Conservation (phyloP, 92 coral and sea anemone genomes). For the Epizoanthus rinbou region DNA sequence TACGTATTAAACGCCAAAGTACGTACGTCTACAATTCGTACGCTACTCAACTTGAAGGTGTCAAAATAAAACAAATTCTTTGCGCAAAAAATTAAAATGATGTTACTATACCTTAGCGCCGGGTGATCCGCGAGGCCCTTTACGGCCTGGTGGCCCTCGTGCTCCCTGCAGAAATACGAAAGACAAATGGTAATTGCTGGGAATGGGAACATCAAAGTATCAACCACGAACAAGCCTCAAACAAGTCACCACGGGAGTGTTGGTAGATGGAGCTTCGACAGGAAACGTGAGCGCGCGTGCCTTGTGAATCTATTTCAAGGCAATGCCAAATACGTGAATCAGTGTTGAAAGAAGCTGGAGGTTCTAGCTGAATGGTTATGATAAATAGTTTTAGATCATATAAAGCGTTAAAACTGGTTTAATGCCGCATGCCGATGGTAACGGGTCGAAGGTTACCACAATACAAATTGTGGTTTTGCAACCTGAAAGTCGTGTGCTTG, state of each 20-base stretch:
- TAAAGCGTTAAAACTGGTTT: background rate
- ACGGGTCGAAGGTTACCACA: background rate
- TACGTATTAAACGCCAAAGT: background rate
- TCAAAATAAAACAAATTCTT: constrained; percentile 23
- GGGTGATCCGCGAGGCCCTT: constrained; percentile 31
- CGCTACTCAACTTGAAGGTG: constrained; percentile 7
- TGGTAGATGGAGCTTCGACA: background rate
- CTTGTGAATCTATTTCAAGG: background rate
- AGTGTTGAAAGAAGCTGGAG: constrained; percentile 11
- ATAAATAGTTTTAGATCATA: background rate
- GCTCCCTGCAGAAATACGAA: constrained; percentile 26
- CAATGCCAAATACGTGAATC: background rate
- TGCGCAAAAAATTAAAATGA: background rate
- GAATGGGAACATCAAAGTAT: background rate
- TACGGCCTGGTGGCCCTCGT: constrained; percentile 38
- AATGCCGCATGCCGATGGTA: background rate
- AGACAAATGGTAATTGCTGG: background rate
- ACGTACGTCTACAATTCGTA: background rate
- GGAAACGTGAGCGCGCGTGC: constrained; percentile 7
- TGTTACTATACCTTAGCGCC: constrained; percentile 32
- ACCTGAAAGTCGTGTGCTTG: background rate
- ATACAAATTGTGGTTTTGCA: background rate
- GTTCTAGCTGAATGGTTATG: constrained; percentile 6
- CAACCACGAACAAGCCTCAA: background rate
- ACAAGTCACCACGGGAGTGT: background rate